Evolutionary conservation across 2,797 vertebrate genomes (phyloP).

Genomic region (Selene dorsalis): DNA sequence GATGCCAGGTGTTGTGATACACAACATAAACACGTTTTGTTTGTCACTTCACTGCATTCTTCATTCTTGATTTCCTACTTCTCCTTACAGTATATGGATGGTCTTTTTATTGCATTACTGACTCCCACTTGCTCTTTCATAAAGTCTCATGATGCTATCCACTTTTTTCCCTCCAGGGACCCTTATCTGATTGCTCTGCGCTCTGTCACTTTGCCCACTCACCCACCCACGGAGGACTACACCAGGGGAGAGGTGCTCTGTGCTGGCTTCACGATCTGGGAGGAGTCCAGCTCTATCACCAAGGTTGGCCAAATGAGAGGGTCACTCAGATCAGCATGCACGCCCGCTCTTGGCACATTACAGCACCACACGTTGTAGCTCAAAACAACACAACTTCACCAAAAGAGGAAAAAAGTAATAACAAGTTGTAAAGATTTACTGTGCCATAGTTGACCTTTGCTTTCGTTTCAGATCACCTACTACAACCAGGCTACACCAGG

Average conservation of each 20-base stretch:
- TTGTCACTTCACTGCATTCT: neutral
- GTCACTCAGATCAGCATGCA: conserved; percentile 1
- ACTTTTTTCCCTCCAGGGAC: conserved; percentile 83
- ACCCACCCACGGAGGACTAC: conserved; percentile 81
- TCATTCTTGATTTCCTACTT: conserved; percentile 26
- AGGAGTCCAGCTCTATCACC: conserved; percentile 84
- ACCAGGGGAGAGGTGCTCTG: conserved; percentile 92
- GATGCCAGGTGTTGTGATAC: conserved; percentile 84
- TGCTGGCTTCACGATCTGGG: conserved; percentile 94
- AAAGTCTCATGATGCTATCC: conserved; percentile 23
- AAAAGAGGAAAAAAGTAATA: neutral
- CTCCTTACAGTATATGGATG: neutral
- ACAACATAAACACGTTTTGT: neutral
- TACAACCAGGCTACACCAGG: conserved; percentile 94
- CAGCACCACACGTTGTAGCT: neutral
- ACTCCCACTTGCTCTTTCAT: conserved; percentile 20
- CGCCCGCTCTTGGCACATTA: neutral
- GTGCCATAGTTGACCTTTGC: neutral
- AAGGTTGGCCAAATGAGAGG: conserved; percentile 84
- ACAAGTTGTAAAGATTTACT: neutral
- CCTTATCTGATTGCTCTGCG: conserved; percentile 94
- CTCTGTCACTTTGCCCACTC: conserved; percentile 91
- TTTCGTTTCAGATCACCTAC: conserved; percentile 89
- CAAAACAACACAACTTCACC: neutral
- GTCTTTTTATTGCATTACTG: conserved; percentile 13